Conservation (phyloP, 2,797 vertebrate genomes). For the Erithacus rubecula region DNA sequence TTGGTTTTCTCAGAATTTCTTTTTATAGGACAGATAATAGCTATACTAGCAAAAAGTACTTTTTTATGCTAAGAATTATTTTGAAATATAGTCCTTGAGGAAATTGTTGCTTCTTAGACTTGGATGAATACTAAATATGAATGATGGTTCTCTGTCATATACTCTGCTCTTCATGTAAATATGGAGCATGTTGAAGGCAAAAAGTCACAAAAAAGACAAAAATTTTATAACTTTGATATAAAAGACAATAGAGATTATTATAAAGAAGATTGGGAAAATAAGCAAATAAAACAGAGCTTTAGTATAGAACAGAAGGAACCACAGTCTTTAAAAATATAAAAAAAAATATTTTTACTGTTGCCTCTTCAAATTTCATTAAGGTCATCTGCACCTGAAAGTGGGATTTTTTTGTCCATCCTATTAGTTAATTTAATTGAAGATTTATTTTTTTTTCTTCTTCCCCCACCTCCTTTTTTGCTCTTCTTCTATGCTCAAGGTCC, state of each 20-base stretch:
- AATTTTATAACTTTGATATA: not conserved
- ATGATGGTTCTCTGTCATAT: not conserved
- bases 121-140: not conserved
- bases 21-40: not conserved
- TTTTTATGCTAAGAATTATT: not conserved
- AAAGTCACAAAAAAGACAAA: not conserved
- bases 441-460: fast-evolving
- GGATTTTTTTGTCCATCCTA: not conserved
- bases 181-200: not conserved
- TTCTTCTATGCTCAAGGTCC: not conserved
- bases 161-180: not conserved
- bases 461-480: fast-evolving
- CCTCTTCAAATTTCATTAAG: not conserved
- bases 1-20: not conserved
- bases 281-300: not conserved
- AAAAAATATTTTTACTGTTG: not conserved
- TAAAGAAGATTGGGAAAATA: not conserved
- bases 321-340: not conserved
- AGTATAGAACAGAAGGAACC: not conserved
- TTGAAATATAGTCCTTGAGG: not conserved
- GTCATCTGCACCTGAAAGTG: not conserved
- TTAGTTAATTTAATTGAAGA: not conserved
- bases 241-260: not conserved
- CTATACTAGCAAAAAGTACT: not conserved
- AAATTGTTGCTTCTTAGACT: not conserved